Conservation (phyloP, 1,140 invertebrate genomes). For the Lasaia peninsularis region DNA sequence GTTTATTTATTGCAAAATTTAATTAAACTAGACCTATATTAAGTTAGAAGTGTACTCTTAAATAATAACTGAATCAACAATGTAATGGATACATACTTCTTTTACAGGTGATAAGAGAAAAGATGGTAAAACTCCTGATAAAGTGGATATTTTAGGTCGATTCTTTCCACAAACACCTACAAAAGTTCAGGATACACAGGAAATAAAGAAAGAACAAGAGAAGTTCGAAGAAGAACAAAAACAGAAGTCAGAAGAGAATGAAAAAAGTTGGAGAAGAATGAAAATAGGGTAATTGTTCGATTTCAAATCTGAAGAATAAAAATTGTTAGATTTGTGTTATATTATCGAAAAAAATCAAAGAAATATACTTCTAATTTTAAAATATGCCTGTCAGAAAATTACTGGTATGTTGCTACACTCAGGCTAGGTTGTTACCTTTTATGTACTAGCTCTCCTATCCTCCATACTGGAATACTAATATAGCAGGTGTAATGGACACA, state of each 20-base stretch:
- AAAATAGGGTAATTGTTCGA: conserved; percentile 79
- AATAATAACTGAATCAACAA: not conserved
- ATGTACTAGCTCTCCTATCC: too few species aligned
- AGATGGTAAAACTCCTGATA: conserved; percentile 41
- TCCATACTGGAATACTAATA: too few species aligned
- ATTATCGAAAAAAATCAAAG: too few species aligned
- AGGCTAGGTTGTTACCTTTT: too few species aligned
- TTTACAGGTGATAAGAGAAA: conserved; percentile 49
- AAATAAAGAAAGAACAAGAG: conserved; percentile 70
- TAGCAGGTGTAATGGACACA: too few species aligned
- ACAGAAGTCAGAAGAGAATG: conserved; percentile 76
- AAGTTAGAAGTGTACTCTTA: not conserved
- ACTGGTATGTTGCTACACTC: too few species aligned
- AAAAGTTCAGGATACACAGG: conserved; percentile 49
- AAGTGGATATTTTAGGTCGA: conserved; percentile 64
- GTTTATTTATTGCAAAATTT: conserved; percentile 29
- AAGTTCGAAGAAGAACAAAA: conserved; percentile 71
- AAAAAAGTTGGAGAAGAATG: conserved; percentile 80
- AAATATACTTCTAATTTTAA: too few species aligned
- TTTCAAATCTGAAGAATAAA: too few species aligned
- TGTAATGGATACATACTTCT: conserved; percentile 7
- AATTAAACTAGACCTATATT: not conserved
- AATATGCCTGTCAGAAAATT: too few species aligned
- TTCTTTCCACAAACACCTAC: conserved; percentile 64
- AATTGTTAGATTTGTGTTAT: too few species aligned